Conservation (phyloP, 2,113 vertebrate genomes). For the Vulpes vulpes region DNA sequence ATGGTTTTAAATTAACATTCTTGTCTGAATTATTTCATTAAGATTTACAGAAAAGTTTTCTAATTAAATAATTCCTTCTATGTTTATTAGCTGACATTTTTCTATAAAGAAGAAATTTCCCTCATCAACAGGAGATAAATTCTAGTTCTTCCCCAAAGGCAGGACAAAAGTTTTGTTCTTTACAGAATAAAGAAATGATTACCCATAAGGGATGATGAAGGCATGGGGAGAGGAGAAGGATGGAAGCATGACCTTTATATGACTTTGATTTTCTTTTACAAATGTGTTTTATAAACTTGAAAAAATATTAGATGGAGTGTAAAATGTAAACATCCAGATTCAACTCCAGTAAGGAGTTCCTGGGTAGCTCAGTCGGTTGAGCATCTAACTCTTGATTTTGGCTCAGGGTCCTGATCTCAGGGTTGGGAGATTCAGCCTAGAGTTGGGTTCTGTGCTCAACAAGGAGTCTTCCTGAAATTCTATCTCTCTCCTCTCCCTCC, state of each 20-base stretch:
- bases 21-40: slow-evolving; percentile 20
- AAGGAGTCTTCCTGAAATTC: background rate
- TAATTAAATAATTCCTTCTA: slow-evolving; percentile 3
- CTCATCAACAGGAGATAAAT: background rate
- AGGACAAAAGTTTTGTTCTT: slow-evolving; percentile 43
- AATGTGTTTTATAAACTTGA: background rate
- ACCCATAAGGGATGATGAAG: background rate
- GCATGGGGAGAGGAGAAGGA: background rate
- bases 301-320: background rate
- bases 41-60: slow-evolving; percentile 40
- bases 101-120: slow-evolving; percentile 16
- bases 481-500: background rate
- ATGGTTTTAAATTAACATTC: background rate
- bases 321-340: slow-evolving; percentile 38
- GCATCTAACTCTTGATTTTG: background rate
- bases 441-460: background rate
- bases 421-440: background rate
- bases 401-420: background rate
- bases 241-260: background rate
- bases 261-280: background rate
- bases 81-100: slow-evolving; percentile 47
- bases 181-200: background rate
- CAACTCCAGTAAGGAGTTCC: background rate
- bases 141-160: background rate
- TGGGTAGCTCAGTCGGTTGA: background rate